Evolutionary conservation across 2,888 invertebrate species (phyloP).

Genomic region (Asteroscopus sphinx): DNA sequence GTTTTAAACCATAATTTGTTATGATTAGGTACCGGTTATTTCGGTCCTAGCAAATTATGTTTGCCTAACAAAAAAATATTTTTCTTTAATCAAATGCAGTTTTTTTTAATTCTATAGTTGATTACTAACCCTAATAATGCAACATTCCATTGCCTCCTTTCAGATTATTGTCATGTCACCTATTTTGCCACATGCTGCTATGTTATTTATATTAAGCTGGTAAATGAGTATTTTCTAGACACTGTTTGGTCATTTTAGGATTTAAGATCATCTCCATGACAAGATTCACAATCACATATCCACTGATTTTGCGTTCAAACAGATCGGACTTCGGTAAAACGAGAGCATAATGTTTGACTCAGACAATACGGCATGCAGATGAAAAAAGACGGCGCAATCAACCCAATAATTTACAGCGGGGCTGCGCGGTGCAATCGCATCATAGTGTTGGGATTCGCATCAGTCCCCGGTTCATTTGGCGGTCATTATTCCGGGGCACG

Average conservation of each 20-base stretch:
- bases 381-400: conserved; percentile 65
- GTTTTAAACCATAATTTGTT: conserved; percentile 32
- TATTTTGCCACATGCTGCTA: too few relatives aligned
- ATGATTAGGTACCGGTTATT: conserved; percentile 10
- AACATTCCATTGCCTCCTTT: too few relatives aligned
- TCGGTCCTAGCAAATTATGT: neutral
- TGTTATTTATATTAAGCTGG: too few relatives aligned
- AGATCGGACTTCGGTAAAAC: conserved; percentile 21
- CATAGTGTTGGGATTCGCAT: conserved; percentile 69
- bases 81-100: too few relatives aligned
- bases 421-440: conserved; percentile 58
- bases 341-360: conserved; percentile 38
- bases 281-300: neutral
- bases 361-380: conserved; percentile 44
- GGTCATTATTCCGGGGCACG: conserved; percentile 80
- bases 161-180: too few relatives aligned
- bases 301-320: conserved; percentile 1
- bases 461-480: conserved; percentile 77
- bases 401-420: conserved; percentile 57
- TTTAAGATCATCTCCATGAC: neutral
- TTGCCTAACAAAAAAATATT: neutral
- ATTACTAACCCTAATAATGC: too few relatives aligned
- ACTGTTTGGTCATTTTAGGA: neutral
- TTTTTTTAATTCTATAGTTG: too few relatives aligned
- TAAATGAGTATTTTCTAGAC: too few relatives aligned